These are phyloP conservation scores for Cheiracanthium punctorium DNA, from an alignment of 2,888 invertebrate genomes.

Conservation along the genomic window DNA sequence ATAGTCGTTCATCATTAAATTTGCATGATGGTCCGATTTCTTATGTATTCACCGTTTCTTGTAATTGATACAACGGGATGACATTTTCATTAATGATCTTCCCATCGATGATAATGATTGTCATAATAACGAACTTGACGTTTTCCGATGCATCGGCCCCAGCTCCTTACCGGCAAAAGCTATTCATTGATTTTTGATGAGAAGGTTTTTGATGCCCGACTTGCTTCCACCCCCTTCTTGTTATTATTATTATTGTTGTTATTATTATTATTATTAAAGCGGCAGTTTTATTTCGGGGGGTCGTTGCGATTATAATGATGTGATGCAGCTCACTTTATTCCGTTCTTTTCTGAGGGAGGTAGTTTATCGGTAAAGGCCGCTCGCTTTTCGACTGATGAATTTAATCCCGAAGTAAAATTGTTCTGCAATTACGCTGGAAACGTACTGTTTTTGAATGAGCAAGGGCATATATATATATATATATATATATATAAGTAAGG, in stretches of 20 bases:
- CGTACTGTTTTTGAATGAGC: too few species aligned
- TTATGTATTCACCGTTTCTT: slow-evolving; percentile 44
- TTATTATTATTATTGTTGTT: too few species aligned
- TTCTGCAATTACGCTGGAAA: too few species aligned
- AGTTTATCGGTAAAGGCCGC: background rate
- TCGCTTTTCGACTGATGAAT: background rate
- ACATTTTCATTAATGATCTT: slow-evolving; percentile 57
- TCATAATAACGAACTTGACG: slow-evolving; percentile 36
- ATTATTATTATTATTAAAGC: slow-evolving; percentile 38
- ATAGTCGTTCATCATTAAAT: slow-evolving; percentile 35
- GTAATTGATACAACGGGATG: slow-evolving; percentile 53
- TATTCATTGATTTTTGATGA: slow-evolving; percentile 52
- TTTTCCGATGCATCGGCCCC: slow-evolving; percentile 29
- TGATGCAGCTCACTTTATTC: background rate
- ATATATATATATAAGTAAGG: too few species aligned
- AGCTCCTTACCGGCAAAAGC: slow-evolving; percentile 12
- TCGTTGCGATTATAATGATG: slow-evolving; percentile 10
- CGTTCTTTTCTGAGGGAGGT: background rate
- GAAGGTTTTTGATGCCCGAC: slow-evolving; percentile 16
- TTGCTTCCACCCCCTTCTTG: slow-evolving; percentile 26
- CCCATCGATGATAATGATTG: slow-evolving; percentile 58
- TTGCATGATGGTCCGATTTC: slow-evolving; percentile 60
- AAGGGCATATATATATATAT: too few species aligned
- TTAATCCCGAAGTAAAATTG: too few species aligned
- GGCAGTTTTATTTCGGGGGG: background rate